Conservation (phyloP, 2,113 vertebrate genomes). For the Dipodomys stephensi region DNA sequence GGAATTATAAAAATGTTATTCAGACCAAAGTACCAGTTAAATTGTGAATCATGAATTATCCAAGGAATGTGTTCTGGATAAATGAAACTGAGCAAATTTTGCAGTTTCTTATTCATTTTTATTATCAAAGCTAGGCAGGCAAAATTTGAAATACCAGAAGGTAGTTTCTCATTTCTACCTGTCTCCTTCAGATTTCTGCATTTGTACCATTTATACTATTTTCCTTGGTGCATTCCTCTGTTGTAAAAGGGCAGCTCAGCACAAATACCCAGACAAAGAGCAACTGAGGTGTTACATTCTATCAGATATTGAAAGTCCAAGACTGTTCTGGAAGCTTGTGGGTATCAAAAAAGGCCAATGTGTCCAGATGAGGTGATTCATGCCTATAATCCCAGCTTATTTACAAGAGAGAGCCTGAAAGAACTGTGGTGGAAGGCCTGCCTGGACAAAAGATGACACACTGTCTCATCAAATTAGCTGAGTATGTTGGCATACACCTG, state of each 20-base stretch:
- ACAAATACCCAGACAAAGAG: not conserved
- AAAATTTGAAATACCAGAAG: not conserved
- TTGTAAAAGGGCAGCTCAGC: not conserved
- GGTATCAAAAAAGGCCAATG: not conserved
- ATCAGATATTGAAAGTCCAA: not conserved
- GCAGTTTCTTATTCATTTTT: not conserved
- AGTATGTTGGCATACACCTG: too few species aligned
- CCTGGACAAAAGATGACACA: too few species aligned
- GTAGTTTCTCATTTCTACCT: not conserved
- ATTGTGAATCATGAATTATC: not conserved
- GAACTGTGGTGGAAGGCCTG: too few species aligned
- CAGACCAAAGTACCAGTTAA: not conserved
- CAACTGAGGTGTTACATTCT: not conserved
- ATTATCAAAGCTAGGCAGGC: not conserved
- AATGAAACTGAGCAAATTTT: not conserved
- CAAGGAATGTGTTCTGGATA: not conserved
- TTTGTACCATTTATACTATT: constrained; percentile 5
- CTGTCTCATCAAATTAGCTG: too few species aligned
- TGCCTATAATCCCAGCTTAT: too few species aligned
- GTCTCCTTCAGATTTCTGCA: not conserved
- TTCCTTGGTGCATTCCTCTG: not conserved
- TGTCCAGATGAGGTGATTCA: too few species aligned
- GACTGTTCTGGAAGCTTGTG: not conserved
- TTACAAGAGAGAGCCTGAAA: too few species aligned
- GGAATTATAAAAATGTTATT: not conserved